These are phyloP conservation scores for Denticeps clupeoides DNA, from an alignment of 2,797 vertebrate genomes.

Conservation along the genomic window DNA sequence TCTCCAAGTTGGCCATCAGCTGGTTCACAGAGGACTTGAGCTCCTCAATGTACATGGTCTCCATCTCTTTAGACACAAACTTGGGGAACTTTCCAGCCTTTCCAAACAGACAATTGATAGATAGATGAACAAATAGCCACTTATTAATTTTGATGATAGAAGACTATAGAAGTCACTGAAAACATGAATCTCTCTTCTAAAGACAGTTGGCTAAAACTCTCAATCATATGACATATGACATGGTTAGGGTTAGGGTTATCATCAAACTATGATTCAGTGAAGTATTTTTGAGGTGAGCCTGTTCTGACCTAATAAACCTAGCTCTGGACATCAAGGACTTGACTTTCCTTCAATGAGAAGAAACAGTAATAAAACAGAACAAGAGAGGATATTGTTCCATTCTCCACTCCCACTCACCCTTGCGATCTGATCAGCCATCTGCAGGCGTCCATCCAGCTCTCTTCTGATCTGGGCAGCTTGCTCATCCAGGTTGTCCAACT, in stretches of 20 bases:
- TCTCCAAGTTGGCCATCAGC: constrained; percentile 96
- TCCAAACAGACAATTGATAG: too few species aligned
- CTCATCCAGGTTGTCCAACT: constrained; percentile 98
- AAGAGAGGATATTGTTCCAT: too few species aligned
- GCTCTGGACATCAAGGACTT: too few species aligned
- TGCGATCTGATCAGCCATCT: constrained; percentile 99
- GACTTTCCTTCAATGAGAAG: too few species aligned
- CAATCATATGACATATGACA: too few species aligned
- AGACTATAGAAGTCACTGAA: too few species aligned
- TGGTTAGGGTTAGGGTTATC: background rate
- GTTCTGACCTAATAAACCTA: too few species aligned
- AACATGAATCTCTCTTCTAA: too few species aligned
- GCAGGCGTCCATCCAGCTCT: constrained; percentile 92
- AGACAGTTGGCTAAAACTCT: too few species aligned
- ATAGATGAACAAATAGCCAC: too few species aligned
- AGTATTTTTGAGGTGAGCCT: background rate
- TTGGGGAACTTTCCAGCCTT: constrained; percentile 87
- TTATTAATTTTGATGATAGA: too few species aligned
- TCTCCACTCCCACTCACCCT: constrained; percentile 67
- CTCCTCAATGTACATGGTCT: constrained; percentile 94
- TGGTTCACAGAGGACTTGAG: constrained; percentile 92
- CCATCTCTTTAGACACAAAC: constrained; percentile 94
- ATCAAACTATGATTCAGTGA: background rate
- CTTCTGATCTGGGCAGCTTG: constrained; percentile 97
- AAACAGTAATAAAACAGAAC: too few species aligned